A percentile compares a stretch with the other conserved stretches of the same genome.
Evolutionary conservation across 2,888 invertebrate genomes (phyloP).

Genomic region (Cheilosia grossa): DNA sequence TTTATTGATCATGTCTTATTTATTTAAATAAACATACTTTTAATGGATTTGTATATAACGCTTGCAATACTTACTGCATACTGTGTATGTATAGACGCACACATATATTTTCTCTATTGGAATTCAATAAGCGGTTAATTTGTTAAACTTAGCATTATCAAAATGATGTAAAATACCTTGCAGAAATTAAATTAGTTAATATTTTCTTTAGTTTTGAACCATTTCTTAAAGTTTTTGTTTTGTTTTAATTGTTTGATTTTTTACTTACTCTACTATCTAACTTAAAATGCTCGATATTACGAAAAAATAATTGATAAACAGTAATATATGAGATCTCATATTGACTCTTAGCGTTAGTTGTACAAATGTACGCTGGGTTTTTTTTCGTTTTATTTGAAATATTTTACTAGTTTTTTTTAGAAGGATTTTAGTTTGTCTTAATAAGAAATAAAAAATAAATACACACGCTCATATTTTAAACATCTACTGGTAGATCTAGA

Average conservation of each 20-base stretch:
- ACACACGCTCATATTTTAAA: conserved; percentile 46
- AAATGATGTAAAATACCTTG: conserved; percentile 25
- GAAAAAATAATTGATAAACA: conserved; percentile 10
- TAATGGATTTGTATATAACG: conserved; percentile 51
- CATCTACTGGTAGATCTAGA: conserved; percentile 14
- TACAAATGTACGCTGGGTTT: conserved; percentile 44
- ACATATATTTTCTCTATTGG: conserved; percentile 60
- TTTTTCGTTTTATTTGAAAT: conserved; percentile 36
- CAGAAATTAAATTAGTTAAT: conserved; percentile 19
- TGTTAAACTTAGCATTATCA: conserved; percentile 28
- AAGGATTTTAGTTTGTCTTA: conserved; percentile 22
- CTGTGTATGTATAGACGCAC: conserved; percentile 27
- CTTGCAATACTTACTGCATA: conserved; percentile 23
- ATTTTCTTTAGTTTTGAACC: conserved; percentile 43
- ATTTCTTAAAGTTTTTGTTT: conserved; percentile 8
- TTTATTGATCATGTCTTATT: conserved; percentile 7
- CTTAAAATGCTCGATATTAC: conserved; percentile 25
- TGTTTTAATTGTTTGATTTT: conserved; percentile 9
- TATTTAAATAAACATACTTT: conserved; percentile 20
- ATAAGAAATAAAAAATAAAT: conserved; percentile 65
- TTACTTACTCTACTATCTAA: conserved; percentile 5
- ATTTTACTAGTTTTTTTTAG: conserved; percentile 65
- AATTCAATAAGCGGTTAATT: conserved; percentile 54
- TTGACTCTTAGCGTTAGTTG: conserved; percentile 27
- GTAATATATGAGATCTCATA: conserved; percentile 33